A percentile compares a stretch with the other conserved stretches of the same genome.
Evolutionary conservation across 35 echinoderm and acorn worm genomes (phyloP).

Genomic region (Apostichopus japonicus): DNA sequence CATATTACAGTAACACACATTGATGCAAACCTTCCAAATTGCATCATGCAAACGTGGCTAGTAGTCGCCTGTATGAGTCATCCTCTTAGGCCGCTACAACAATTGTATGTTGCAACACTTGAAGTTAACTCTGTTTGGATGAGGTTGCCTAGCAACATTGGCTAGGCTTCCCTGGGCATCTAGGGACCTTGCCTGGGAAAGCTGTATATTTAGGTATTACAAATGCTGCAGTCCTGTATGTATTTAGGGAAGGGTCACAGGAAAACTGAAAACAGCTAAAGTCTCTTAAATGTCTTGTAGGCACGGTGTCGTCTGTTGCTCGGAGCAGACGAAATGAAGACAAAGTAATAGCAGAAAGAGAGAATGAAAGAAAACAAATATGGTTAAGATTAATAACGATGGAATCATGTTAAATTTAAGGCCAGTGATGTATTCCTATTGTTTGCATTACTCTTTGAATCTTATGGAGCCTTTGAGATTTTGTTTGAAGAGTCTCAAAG

Average conservation of each 20-base stretch:
- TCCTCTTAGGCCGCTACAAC: not conserved
- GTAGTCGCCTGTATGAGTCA: not conserved
- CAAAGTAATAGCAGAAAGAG: too few species aligned
- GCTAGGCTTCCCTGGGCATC: not conserved
- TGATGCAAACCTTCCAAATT: not conserved
- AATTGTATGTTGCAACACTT: not conserved
- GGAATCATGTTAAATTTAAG: not conserved
- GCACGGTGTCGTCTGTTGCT: not conserved
- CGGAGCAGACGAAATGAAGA: not conserved
- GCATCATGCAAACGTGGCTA: not conserved
- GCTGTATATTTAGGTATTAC: slow-evolving; percentile 12
- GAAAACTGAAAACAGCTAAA: not conserved
- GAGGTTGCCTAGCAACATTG: not conserved
- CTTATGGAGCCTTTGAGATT: not conserved
- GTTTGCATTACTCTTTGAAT: not conserved
- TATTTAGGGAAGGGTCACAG: slow-evolving; percentile 8
- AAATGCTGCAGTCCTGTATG: not conserved
- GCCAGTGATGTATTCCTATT: not conserved
- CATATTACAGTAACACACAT: not conserved
- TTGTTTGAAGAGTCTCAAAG: not conserved
- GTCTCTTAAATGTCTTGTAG: not conserved
- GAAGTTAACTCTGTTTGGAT: not conserved
- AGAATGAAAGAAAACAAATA: not conserved
- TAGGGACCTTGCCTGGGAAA: not conserved
- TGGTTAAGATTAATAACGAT: not conserved